phyloP scores from a whole-genome alignment of 2,888 invertebrate species.

The Ornithoptera alexandrae region DNA sequence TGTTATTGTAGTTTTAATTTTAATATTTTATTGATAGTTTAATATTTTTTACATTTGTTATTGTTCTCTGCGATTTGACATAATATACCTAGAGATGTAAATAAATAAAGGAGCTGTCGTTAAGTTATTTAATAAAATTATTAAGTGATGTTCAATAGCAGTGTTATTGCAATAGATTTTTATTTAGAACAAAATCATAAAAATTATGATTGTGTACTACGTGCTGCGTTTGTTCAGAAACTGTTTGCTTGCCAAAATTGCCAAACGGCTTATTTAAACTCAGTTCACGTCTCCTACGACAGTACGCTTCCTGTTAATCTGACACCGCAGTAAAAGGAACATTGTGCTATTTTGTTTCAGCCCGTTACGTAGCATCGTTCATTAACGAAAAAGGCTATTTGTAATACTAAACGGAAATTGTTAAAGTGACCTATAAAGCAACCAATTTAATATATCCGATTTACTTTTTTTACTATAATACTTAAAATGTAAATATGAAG shows the following conservation, averaged over 20 bases:
- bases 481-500: too few relatives aligned
- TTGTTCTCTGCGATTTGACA: too few relatives aligned
- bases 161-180: not conserved
- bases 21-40: too few relatives aligned
- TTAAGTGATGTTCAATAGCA: not conserved
- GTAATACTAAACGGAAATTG: constrained; percentile 11
- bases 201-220: not conserved
- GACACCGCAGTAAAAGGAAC: constrained; percentile 22
- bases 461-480: too few relatives aligned
- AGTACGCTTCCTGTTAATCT: constrained; percentile 23
- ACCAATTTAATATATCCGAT: not conserved
- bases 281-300: constrained; percentile 14
- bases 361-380: constrained; percentile 9
- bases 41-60: too few relatives aligned
- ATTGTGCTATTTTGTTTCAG: constrained; percentile 20
- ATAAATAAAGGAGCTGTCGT: too few relatives aligned
- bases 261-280: constrained; percentile 13
- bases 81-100: too few relatives aligned
- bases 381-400: constrained; percentile 20
- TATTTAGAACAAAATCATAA: not conserved
- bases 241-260: constrained; percentile 12
- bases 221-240: constrained; percentile 5
- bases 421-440: not conserved
- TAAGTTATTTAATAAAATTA: too few relatives aligned
- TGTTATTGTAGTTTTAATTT: too few relatives aligned